phyloP scores from a whole-genome alignment of 2,888 invertebrate genomes.

The Lochmaea crataegi region DNA sequence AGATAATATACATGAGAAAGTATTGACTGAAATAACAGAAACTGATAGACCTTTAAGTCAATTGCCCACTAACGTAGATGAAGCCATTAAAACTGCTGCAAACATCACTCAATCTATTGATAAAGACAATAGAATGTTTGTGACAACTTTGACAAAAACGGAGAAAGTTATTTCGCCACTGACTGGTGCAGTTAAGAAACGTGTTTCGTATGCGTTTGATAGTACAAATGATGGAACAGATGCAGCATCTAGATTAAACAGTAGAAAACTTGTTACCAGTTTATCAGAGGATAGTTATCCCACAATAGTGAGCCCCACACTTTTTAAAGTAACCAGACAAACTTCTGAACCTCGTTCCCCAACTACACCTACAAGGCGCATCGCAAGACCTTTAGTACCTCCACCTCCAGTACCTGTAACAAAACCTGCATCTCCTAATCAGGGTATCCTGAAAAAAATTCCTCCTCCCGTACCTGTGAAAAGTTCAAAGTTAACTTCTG shows the following conservation, averaged over 20 bases:
- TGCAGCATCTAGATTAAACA: background rate
- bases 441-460: slow-evolving; percentile 41
- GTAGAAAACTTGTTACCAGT: slow-evolving; percentile 11
- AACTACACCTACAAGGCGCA: slow-evolving; percentile 21
- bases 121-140: slow-evolving; percentile 17
- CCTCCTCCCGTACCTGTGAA: slow-evolving; percentile 50
- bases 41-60: slow-evolving; percentile 9
- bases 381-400: slow-evolving; percentile 36
- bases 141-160: slow-evolving; percentile 21
- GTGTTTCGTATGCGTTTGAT: slow-evolving; percentile 10
- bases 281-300: slow-evolving; percentile 1
- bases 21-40: background rate
- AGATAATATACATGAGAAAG: background rate
- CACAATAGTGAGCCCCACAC: background rate
- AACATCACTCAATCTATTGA: background rate
- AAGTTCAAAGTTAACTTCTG: slow-evolving; percentile 45
- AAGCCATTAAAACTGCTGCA: background rate
- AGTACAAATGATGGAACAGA: background rate
- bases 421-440: slow-evolving; percentile 39
- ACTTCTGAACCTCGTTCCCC: slow-evolving; percentile 26
- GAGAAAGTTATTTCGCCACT: slow-evolving; percentile 12
- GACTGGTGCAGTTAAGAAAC: slow-evolving; percentile 17
- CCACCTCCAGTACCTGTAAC: slow-evolving; percentile 43
- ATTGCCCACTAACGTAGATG: background rate
- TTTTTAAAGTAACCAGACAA: slow-evolving; percentile 16